These are phyloP conservation scores for Platycnemis pennipes DNA, from an alignment of 2,888 invertebrate species.

Conservation along the genomic window DNA sequence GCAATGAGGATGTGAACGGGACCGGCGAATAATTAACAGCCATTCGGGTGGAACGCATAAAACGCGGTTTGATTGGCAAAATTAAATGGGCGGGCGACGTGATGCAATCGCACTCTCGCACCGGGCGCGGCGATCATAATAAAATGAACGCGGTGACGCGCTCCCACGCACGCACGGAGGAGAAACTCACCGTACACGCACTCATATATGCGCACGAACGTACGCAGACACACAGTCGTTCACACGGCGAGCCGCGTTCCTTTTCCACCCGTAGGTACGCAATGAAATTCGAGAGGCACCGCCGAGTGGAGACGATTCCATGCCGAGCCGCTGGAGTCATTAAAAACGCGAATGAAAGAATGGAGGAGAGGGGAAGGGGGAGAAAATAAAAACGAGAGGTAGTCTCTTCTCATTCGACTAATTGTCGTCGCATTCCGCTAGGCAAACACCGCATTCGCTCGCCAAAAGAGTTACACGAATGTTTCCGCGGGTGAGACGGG, in stretches of 20 bases:
- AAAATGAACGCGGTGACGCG: background rate
- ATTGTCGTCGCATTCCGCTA: constrained; percentile 20
- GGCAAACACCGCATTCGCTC: background rate
- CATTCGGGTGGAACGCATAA: background rate
- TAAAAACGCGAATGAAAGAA: background rate
- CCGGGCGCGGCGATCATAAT: background rate
- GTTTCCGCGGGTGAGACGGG: constrained; percentile 7
- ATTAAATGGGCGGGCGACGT: background rate
- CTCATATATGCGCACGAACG: background rate
- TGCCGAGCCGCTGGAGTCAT: background rate
- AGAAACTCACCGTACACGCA: no score
- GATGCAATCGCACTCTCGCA: background rate
- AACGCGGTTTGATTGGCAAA: background rate
- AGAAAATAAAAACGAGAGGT: background rate
- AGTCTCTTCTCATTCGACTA: background rate
- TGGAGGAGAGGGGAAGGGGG: no score
- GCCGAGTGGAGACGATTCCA: background rate
- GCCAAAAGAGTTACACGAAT: constrained; percentile 23
- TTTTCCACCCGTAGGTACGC: background rate
- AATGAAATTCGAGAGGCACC: background rate
- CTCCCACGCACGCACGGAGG: background rate
- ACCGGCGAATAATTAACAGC: background rate
- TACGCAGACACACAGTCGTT: background rate
- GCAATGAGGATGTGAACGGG: background rate
- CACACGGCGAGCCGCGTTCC: background rate